A percentile compares a stretch with the other conserved stretches of the same genome.
Conservation (phyloP, 2,113 vertebrate species). For the Sorex fumeus region DNA sequence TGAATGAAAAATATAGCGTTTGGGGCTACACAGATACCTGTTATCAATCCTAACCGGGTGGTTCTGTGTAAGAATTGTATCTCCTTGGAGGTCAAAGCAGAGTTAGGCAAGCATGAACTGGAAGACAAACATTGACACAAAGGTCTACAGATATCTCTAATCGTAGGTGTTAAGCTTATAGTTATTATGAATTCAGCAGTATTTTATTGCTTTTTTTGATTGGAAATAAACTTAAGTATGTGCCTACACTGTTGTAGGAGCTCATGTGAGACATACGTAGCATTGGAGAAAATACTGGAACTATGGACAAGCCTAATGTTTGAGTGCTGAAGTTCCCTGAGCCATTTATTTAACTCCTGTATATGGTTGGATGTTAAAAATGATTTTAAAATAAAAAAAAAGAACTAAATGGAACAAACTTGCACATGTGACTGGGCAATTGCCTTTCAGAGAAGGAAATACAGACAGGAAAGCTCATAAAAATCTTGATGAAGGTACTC, state of each 20-base stretch:
- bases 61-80: background rate
- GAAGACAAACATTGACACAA: background rate
- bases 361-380: background rate
- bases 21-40: background rate
- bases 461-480: background rate
- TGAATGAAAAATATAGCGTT: background rate
- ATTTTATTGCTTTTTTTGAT: background rate
- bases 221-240: background rate
- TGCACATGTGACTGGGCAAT: fast-evolving
- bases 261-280: background rate
- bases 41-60: background rate
- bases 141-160: background rate
- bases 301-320: background rate
- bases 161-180: background rate
- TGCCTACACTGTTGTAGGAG: background rate
- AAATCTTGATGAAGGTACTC: background rate
- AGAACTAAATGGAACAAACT: background rate
- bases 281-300: background rate
- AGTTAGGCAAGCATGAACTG: background rate
- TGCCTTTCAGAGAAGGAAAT: background rate
- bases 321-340: background rate
- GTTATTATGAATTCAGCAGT: background rate
- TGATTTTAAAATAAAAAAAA: background rate
- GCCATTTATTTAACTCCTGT: background rate
- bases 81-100: background rate